Evolutionary conservation across 2,113 vertebrate species (phyloP).

Genomic region (Ammodytes marinus): DNA sequence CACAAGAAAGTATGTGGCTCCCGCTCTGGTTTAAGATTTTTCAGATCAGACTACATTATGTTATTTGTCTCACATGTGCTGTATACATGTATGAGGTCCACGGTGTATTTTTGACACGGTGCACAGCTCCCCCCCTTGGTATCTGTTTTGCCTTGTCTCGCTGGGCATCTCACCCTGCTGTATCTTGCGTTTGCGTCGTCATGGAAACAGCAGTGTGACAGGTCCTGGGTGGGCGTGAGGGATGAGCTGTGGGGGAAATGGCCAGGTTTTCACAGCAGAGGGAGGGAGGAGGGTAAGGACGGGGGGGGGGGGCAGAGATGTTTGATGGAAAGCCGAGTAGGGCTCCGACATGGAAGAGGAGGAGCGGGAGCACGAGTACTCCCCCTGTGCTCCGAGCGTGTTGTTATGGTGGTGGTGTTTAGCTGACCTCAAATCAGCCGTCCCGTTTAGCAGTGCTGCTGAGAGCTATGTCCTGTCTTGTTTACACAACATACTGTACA

Average conservation of each 20-base stretch:
- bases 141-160: slow-evolving; percentile 72
- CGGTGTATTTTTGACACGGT: slow-evolving; percentile 57
- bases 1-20: slow-evolving; percentile 4
- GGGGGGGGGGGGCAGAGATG: slow-evolving; percentile 16
- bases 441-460: slow-evolving; percentile 57
- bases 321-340: slow-evolving; percentile 62
- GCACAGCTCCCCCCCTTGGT: slow-evolving; percentile 49
- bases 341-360: slow-evolving; percentile 60
- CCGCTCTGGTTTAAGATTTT: slow-evolving; percentile 20
- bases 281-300: slow-evolving; percentile 19
- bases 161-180: slow-evolving; percentile 80
- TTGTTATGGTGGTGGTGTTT: slow-evolving; percentile 75
- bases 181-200: slow-evolving; percentile 79
- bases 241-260: slow-evolving; percentile 84
- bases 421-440: slow-evolving; percentile 73
- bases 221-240: slow-evolving; percentile 83
- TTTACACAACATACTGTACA: slow-evolving; percentile 23
- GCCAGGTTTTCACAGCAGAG: slow-evolving; percentile 75
- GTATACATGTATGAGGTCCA: slow-evolving; percentile 39
- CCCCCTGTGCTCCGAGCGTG: slow-evolving; percentile 58
- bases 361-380: slow-evolving; percentile 45
- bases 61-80: slow-evolving; percentile 57
- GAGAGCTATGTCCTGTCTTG: slow-evolving; percentile 42
- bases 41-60: slow-evolving; percentile 11
- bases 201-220: slow-evolving; percentile 84